These are phyloP conservation scores for Simalia tracyae DNA, from an alignment of 2,797 vertebrate species.

Conservation along the genomic window DNA sequence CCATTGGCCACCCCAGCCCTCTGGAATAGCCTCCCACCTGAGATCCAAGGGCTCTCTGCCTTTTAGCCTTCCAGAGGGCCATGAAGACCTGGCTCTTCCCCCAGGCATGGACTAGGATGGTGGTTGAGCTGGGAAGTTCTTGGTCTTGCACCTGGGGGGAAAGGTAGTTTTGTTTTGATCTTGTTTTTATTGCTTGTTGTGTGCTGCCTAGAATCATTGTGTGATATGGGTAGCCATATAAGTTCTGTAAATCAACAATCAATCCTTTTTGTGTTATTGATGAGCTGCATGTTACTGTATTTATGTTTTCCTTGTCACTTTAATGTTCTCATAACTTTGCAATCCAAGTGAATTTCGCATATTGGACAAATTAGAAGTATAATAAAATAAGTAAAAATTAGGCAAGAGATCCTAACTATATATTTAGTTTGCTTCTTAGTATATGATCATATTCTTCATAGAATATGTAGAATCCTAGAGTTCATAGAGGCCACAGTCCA, in stretches of 20 bases:
- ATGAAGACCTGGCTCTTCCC: not conserved
- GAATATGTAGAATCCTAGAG: not conserved
- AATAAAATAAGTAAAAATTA: not conserved
- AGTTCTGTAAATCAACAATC: not conserved
- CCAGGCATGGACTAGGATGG: not conserved
- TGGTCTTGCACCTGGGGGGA: not conserved
- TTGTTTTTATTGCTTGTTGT: not conserved
- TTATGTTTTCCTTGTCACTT: not conserved
- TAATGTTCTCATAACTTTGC: not conserved
- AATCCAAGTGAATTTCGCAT: not conserved
- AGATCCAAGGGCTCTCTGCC: too few species aligned
- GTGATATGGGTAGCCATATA: not conserved
- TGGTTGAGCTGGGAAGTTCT: not conserved
- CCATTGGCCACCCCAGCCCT: too few species aligned
- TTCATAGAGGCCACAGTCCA: not conserved
- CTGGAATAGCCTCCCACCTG: too few species aligned
- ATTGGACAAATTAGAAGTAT: not conserved
- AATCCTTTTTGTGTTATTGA: not conserved
- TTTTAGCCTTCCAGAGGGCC: not conserved
- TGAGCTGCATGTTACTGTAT: not conserved
- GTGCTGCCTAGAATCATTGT: not conserved
- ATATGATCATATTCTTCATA: not conserved
- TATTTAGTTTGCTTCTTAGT: not conserved
- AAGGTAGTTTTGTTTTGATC: not conserved
- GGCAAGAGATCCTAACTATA: not conserved